Evolutionary conservation across 2,888 invertebrate species (phyloP).

Genomic region (Colletes collaris): DNA sequence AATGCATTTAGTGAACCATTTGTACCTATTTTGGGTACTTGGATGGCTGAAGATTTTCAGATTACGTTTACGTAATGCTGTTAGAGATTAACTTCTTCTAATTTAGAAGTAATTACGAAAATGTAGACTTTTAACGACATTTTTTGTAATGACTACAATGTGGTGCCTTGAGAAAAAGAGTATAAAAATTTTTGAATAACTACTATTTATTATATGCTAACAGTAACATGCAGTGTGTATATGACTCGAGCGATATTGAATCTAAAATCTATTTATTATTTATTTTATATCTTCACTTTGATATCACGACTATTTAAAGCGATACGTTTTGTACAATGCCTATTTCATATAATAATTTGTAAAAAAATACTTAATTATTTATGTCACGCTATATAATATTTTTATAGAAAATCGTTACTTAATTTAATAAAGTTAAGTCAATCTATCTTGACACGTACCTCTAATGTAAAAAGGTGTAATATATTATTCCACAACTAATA

Average conservation of each 20-base stretch:
- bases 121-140: slow-evolving; percentile 26
- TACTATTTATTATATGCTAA: slow-evolving; percentile 68
- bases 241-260: slow-evolving; percentile 74
- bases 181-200: slow-evolving; percentile 43
- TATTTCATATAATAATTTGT: slow-evolving; percentile 77
- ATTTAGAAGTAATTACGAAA: slow-evolving; percentile 46
- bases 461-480: slow-evolving; percentile 80
- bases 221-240: slow-evolving; percentile 72
- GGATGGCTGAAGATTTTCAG: slow-evolving; percentile 15
- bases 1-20: slow-evolving; percentile 24
- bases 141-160: slow-evolving; percentile 45
- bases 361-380: slow-evolving; percentile 81
- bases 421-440: slow-evolving; percentile 78
- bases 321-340: slow-evolving; percentile 77
- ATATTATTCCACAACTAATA: slow-evolving; percentile 72
- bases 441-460: slow-evolving; percentile 74
- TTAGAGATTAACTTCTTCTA: slow-evolving; percentile 37
- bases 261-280: slow-evolving; percentile 81
- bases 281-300: slow-evolving; percentile 77
- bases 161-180: slow-evolving; percentile 46
- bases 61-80: slow-evolving; percentile 54
- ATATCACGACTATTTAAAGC: slow-evolving; percentile 77
- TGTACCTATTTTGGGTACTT: slow-evolving; percentile 44
- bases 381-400: slow-evolving; percentile 77
- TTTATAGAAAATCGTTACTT: slow-evolving; percentile 77